Conservation (phyloP, 2,888 invertebrate species). For the Hypolimnas misippus region DNA sequence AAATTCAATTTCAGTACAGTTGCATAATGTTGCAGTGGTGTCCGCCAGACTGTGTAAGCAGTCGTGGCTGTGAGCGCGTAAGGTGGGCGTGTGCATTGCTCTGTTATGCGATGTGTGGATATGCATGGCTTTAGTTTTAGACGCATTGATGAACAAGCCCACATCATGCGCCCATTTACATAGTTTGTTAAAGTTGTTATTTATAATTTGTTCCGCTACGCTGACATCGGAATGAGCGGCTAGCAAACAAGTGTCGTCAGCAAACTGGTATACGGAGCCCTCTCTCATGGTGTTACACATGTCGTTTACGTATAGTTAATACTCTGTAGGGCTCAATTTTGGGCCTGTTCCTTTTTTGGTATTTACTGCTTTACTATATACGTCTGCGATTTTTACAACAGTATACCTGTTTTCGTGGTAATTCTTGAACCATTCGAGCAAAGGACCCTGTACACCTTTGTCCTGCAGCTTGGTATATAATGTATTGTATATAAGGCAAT, state of each 20-base stretch:
- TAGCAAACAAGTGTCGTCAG: slow-evolving; percentile 30
- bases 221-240: slow-evolving; percentile 9
- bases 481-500: no score
- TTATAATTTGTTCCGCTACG: slow-evolving; percentile 11
- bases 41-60: background rate
- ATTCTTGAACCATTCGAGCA: slow-evolving; percentile 27
- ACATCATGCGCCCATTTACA: slow-evolving; percentile 35
- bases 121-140: slow-evolving; percentile 37
- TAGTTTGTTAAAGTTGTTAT: slow-evolving; percentile 15
- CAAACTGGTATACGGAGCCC: slow-evolving; percentile 33
- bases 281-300: slow-evolving; percentile 26
- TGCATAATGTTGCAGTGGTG: background rate
- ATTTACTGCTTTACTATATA: slow-evolving; percentile 8
- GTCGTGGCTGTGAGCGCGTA: slow-evolving; percentile 6
- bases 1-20: slow-evolving; percentile 10
- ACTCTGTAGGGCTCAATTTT: slow-evolving; percentile 26
- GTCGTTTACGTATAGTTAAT: slow-evolving; percentile 28
- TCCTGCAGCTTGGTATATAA: no score
- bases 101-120: slow-evolving; percentile 24
- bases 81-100: background rate
- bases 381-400: slow-evolving; percentile 15
- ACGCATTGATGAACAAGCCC: slow-evolving; percentile 26
- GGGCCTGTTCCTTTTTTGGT: slow-evolving; percentile 23
- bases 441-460: slow-evolving; percentile 10
- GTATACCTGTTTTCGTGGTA: slow-evolving; percentile 29